Evolutionary conservation across 1,140 invertebrate species (phyloP).

Genomic region (Diploscapter pachys): DNA sequence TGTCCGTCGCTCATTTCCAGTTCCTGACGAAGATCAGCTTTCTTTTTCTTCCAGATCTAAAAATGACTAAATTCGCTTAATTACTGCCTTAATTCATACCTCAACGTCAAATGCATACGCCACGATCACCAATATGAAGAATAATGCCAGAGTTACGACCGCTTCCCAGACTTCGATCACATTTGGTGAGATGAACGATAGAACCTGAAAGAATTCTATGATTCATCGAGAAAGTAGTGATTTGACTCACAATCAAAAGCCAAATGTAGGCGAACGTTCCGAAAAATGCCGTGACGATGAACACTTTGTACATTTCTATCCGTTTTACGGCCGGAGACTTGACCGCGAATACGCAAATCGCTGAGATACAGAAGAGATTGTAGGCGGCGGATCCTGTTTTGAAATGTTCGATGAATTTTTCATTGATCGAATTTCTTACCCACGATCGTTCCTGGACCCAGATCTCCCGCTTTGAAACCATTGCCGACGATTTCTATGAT

Average conservation of each 20-base stretch:
- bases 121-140: slow-evolving; percentile 63
- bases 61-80: neutral
- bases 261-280: slow-evolving; percentile 64
- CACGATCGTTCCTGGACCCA: slow-evolving; percentile 60
- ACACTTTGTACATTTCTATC: slow-evolving; percentile 46
- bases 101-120: slow-evolving; percentile 58
- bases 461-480: slow-evolving; percentile 50
- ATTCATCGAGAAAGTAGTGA: neutral
- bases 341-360: slow-evolving; percentile 59
- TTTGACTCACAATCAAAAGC: slow-evolving; percentile 55
- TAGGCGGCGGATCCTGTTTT: slow-evolving; percentile 62
- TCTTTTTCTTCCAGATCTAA: slow-evolving; percentile 11
- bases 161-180: slow-evolving; percentile 64
- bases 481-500: slow-evolving; percentile 62
- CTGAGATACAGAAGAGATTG: slow-evolving; percentile 61
- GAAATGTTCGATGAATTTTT: neutral
- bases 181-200: slow-evolving; percentile 56
- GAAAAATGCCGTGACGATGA: slow-evolving; percentile 61
- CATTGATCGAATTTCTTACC: slow-evolving; percentile 48
- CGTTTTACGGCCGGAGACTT: slow-evolving; percentile 13
- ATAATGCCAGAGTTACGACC: slow-evolving; percentile 64
- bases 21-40: slow-evolving; percentile 11
- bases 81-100: neutral
- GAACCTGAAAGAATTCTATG: slow-evolving; percentile 36
- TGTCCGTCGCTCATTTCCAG: slow-evolving; percentile 13